Base-by-base conservation (phyloP, 2,113 vertebrate species). In the Bungarus multicinctus region DNA sequence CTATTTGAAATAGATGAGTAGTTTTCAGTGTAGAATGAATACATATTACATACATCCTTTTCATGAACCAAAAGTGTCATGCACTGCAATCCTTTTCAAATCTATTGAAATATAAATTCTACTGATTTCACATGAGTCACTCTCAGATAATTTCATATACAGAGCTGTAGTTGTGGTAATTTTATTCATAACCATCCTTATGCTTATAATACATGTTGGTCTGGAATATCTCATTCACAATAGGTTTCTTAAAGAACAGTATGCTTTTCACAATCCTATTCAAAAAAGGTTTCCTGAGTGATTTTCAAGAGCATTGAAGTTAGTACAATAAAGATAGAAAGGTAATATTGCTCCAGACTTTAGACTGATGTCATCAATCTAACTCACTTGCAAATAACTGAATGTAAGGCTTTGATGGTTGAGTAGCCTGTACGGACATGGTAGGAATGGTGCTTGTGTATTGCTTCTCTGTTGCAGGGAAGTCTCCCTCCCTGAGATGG, bases 21-120 rank as follows among this genome's bases (percentile, higher is more conserved):
- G 88, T 91, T 94, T 96, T 95, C 95, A 96, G 94, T 96, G 95
- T 57, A 92, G 53, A 89, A 93, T 93, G 95, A 95, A 93, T 93
- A 93, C 91, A 87, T 85, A 43, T 45, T 86, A 47, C 16, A 91
- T 43, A 8, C n/a, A 47, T 23, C 39, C 30, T 23, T 81, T 81
- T 90, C 60, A 52, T 74, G 89, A 90, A 90, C 2, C 18, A 30
- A n/a, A n/a, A 88, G n/a, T 34, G 39, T 85, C 74, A 69, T 50
- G 43, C 25, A 50, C 86, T 87, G 86, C 23, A 87, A 52, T 30
- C 43, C 43, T 87, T 87, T 52, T 52, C 27, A 52, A 81, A 81
- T 81, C 27, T 52, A n/a, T 50, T 87, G 86, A 81, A 81, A 81
- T 50, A 87, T 87, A 52, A 87, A 87, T 87, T 81, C 34, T 53